Percentiles rank a stretch among this genome's conserved stretches.
Conservation (phyloP, 2,797 vertebrate species). For the Synanceia verrucosa region DNA sequence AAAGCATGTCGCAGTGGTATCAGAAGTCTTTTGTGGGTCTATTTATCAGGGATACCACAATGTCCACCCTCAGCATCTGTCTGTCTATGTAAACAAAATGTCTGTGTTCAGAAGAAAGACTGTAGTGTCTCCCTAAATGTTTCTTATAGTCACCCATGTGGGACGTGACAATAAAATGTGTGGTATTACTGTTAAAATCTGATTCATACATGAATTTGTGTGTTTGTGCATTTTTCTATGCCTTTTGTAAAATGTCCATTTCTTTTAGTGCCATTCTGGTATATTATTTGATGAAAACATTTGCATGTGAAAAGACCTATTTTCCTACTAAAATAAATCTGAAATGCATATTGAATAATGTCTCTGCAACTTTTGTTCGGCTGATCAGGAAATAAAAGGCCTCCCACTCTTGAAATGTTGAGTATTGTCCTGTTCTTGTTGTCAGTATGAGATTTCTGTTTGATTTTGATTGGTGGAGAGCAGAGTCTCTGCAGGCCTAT, state of each 20-base stretch:
- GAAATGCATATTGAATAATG: constrained; percentile 51
- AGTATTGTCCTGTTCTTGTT: constrained; percentile 11
- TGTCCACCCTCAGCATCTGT: constrained; percentile 29
- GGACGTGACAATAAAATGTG: constrained; percentile 50
- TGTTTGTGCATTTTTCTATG: constrained; percentile 63
- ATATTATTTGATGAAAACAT: constrained; percentile 66
- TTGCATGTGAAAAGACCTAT: constrained; percentile 82
- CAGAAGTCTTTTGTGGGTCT: constrained; percentile 21
- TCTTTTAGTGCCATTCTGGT: constrained; percentile 72
- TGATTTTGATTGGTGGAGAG: constrained; percentile 43
- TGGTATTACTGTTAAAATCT: constrained; percentile 43
- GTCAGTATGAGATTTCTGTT: constrained; percentile 9
- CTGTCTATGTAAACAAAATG: constrained; percentile 29
- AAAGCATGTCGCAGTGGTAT: not conserved
- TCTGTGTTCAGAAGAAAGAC: constrained; percentile 34
- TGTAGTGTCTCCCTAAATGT: constrained; percentile 25
- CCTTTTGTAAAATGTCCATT: constrained; percentile 67
- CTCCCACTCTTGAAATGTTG: constrained; percentile 5
- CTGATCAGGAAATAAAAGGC: not conserved
- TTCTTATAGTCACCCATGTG: constrained; percentile 28
- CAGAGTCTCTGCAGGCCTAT: constrained; percentile 29
- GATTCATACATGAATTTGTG: constrained; percentile 48
- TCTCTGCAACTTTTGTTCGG: constrained; percentile 31
- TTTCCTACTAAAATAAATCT: constrained; percentile 81
- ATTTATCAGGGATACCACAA: constrained; percentile 34